These are phyloP conservation scores for Neodontobutis hainanensis DNA, from an alignment of 2,113 vertebrate species.

Conservation along the genomic window DNA sequence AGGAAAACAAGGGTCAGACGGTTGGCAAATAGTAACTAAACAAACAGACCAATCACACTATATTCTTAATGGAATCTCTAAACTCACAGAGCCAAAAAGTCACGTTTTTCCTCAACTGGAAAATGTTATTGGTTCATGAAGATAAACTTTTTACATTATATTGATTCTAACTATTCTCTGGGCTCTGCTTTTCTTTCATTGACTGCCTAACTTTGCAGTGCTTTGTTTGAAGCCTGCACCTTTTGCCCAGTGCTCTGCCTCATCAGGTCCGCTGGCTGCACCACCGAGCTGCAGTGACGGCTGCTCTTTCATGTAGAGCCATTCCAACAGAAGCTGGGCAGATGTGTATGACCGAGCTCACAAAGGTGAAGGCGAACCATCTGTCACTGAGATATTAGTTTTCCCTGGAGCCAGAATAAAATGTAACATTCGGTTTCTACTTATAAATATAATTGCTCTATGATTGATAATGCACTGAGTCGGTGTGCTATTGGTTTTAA, in stretches of 20 bases:
- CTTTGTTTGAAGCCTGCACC: not conserved
- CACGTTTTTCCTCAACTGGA: too few species aligned
- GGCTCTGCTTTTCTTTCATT: not conserved
- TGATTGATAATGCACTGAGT: conserved; percentile 50
- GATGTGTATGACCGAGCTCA: conserved; percentile 27
- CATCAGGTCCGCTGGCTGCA: not conserved
- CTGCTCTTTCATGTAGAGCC: conserved; percentile 22
- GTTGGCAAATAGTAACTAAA: too few species aligned
- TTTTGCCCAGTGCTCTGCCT: not conserved
- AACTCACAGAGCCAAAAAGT: too few species aligned
- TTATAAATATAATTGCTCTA: conserved; percentile 37
- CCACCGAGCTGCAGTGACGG: not conserved
- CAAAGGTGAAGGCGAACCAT: conserved; percentile 40
- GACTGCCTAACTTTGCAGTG: not conserved
- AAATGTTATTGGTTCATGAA: too few species aligned
- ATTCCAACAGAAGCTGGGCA: conserved; percentile 9
- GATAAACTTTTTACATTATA: too few species aligned
- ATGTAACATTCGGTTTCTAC: conserved; percentile 37
- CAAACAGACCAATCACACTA: too few species aligned
- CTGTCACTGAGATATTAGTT: conserved; percentile 51
- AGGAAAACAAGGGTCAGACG: too few species aligned
- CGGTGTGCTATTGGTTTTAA: conserved; percentile 13
- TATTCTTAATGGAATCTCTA: too few species aligned
- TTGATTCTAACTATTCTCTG: not conserved
- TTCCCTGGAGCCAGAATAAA: conserved; percentile 20